Percentiles rank a stretch among this genome's conserved stretches.
These are phyloP conservation scores for Hypanus sabinus DNA, from an alignment of 2,113 vertebrate species.

Conservation along the genomic window DNA sequence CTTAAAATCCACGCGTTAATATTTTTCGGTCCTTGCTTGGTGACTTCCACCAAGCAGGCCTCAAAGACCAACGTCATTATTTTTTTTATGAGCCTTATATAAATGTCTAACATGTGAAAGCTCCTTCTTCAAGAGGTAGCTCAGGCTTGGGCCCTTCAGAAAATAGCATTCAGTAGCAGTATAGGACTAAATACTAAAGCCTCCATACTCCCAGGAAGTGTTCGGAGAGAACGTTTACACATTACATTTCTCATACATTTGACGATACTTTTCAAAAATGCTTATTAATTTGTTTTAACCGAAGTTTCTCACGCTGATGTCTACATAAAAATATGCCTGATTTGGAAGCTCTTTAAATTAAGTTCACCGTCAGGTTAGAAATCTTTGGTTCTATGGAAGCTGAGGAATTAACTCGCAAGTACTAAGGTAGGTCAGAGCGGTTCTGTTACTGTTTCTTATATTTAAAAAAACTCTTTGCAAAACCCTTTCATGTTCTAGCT, in stretches of 20 bases:
- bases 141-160: neutral
- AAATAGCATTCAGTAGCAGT: neutral
- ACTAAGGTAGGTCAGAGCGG: neutral
- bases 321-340: neutral
- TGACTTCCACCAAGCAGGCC: neutral
- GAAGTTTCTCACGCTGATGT: neutral
- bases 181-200: neutral
- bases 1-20: neutral
- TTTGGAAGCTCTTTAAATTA: neutral
- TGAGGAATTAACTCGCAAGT: neutral
- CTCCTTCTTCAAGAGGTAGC: neutral
- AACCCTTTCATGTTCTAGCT: neutral
- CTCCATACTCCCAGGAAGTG: neutral
- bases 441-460: neutral
- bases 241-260: neutral
- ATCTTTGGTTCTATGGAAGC: neutral
- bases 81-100: conserved; percentile 11
- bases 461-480: neutral
- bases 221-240: neutral
- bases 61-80: neutral
- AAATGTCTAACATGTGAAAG: neutral
- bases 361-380: neutral
- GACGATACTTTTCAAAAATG: neutral
- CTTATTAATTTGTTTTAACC: neutral
- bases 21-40: neutral